A percentile compares a stretch with the other conserved stretches of the same genome.
Conservation (phyloP, 2,888 invertebrate species). For the Pseudeuparius sepicola region DNA sequence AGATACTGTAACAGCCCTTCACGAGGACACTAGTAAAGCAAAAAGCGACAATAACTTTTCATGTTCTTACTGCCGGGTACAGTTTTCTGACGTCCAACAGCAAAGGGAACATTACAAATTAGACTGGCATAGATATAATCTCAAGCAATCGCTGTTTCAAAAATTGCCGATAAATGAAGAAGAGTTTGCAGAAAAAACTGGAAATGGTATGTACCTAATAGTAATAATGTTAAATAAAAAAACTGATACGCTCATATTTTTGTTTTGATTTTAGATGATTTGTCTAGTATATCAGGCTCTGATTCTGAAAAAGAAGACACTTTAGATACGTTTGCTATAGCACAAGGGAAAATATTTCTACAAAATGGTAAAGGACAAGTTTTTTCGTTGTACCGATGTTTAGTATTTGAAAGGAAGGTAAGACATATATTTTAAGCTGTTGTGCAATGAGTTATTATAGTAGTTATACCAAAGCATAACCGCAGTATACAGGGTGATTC, state of each 20-base stretch:
- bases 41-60: constrained; percentile 30
- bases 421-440: too few relatives aligned
- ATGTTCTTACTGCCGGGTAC: constrained; percentile 45
- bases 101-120: constrained; percentile 70
- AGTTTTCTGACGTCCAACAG: constrained; percentile 48
- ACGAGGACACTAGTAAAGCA: too few relatives aligned
- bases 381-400: constrained; percentile 63
- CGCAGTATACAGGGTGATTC: too few relatives aligned
- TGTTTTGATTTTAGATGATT: constrained; percentile 41
- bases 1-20: too few relatives aligned
- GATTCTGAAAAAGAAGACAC: constrained; percentile 43
- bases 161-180: constrained; percentile 46
- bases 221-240: constrained; percentile 2
- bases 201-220: constrained; percentile 32
- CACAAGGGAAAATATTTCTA: constrained; percentile 66
- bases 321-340: constrained; percentile 30
- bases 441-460: too few relatives aligned
- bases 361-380: constrained; percentile 57
- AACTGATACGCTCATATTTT: constrained; percentile 9
- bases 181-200: constrained; percentile 44
- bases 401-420: constrained; percentile 65
- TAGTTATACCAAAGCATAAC: too few relatives aligned
- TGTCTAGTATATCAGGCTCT: constrained; percentile 58
- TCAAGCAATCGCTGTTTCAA: constrained; percentile 60
- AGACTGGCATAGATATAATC: constrained; percentile 78